These are phyloP conservation scores for Dolichoris vasculosae DNA, from an alignment of 1,140 invertebrate genomes.

Conservation along the genomic window DNA sequence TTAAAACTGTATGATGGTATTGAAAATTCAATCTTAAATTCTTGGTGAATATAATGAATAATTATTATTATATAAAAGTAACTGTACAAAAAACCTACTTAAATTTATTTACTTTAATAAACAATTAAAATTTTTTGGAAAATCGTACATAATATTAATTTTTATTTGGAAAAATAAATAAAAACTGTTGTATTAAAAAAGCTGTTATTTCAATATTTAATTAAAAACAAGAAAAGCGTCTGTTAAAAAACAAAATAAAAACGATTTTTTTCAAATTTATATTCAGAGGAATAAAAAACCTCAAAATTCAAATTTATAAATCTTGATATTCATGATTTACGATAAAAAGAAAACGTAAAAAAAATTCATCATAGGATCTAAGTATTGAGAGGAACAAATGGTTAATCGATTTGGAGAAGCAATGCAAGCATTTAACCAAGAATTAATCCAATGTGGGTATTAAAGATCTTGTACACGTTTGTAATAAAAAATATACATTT, in stretches of 20 bases:
- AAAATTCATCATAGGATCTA: neutral
- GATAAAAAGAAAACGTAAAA: neutral
- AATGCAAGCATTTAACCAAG: conserved; percentile 58
- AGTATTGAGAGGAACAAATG: conserved; percentile 17
- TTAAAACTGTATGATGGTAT: conserved; percentile 73
- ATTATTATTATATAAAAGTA: neutral
- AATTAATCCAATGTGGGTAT: conserved; percentile 59
- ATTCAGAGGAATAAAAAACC: neutral
- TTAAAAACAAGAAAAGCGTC: neutral
- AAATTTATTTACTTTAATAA: neutral
- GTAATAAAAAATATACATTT: neutral
- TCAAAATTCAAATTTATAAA: neutral
- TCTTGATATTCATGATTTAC: neutral
- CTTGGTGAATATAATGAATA: conserved; percentile 57
- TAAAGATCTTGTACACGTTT: neutral
- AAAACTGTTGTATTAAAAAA: neutral
- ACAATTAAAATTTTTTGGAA: neutral
- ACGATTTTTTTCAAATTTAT: neutral
- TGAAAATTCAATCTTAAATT: conserved; percentile 76
- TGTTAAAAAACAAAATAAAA: neutral
- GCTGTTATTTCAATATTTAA: neutral
- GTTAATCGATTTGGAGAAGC: conserved; percentile 45
- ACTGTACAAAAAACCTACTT: neutral
- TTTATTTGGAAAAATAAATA: neutral
- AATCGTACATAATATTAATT: neutral